A percentile compares a stretch with the other conserved stretches of the same genome.
These are phyloP conservation scores for Musca vetustissima DNA, from an alignment of 1,140 invertebrate genomes.

Conservation along the genomic window DNA sequence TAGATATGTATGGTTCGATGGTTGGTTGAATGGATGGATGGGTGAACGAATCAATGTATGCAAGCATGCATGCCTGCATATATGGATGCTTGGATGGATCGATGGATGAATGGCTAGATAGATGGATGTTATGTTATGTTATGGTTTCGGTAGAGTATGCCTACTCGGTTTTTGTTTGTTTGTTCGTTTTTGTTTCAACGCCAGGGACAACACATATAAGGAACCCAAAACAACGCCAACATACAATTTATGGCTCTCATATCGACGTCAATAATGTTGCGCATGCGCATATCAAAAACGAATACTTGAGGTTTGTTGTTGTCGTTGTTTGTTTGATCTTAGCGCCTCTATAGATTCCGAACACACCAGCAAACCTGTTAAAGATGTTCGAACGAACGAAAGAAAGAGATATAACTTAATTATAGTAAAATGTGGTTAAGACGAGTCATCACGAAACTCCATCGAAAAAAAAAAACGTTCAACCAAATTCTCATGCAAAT, in stretches of 20 bases:
- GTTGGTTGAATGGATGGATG: background rate
- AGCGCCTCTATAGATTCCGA: too few species aligned
- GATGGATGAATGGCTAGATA: background rate
- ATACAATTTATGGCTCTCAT: constrained; percentile 17
- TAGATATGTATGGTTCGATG: background rate
- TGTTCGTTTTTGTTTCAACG: background rate
- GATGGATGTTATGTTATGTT: background rate
- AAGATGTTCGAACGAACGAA: too few species aligned
- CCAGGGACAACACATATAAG: background rate
- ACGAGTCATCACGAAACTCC: too few species aligned
- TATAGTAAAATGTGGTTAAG: too few species aligned
- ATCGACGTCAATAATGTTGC: constrained; percentile 19
- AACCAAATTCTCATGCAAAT: too few species aligned
- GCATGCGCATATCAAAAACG: constrained; percentile 13
- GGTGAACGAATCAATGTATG: background rate
- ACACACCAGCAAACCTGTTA: too few species aligned
- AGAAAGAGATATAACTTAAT: too few species aligned
- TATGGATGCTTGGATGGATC: background rate
- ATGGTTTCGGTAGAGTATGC: background rate
- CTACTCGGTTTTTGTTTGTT: background rate
- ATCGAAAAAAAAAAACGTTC: too few species aligned
- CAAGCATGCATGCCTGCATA: background rate
- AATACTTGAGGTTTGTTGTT: background rate
- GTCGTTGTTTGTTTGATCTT: too few species aligned
- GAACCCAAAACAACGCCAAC: constrained; percentile 5